These are phyloP conservation scores for Papilio gigon DNA, from an alignment of 2,888 invertebrate species.

Conservation along the genomic window DNA sequence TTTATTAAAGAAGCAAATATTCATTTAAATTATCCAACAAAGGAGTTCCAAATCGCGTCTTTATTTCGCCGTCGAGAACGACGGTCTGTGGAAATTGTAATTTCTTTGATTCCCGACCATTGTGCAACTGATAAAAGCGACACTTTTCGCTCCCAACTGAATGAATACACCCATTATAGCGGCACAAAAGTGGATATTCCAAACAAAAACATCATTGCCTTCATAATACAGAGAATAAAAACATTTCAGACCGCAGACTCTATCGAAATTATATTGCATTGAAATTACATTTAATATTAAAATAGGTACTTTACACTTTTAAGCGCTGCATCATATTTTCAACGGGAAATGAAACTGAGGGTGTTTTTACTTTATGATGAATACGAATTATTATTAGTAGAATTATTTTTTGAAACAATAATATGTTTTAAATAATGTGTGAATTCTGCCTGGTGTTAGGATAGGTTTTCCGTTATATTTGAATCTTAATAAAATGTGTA, in stretches of 20 bases:
- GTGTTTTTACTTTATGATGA: background rate
- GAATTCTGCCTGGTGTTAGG: background rate
- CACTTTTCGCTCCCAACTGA: constrained; percentile 77
- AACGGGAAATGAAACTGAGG: background rate
- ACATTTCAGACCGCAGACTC: constrained; percentile 62
- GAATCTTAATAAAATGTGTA: no score
- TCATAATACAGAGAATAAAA: constrained; percentile 66
- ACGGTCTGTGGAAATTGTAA: constrained; percentile 67
- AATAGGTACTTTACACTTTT: background rate
- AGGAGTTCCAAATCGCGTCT: constrained; percentile 43
- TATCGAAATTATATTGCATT: constrained; percentile 36
- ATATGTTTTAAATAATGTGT: no score
- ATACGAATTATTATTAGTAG: no score
- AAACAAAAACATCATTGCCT: constrained; percentile 75
- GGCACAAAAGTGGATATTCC: constrained; percentile 78
- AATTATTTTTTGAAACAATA: no score
- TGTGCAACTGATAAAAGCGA: constrained; percentile 79
- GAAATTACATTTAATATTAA: constrained; percentile 25
- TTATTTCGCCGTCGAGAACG: constrained; percentile 64
- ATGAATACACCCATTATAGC: constrained; percentile 80
- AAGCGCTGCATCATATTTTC: background rate
- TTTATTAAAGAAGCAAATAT: constrained; percentile 33
- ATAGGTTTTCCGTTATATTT: background rate
- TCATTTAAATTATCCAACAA: constrained; percentile 43
- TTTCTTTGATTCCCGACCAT: constrained; percentile 80